phyloP scores from a whole-genome alignment of 2,113 vertebrate genomes.

The Lathamus discolor region DNA sequence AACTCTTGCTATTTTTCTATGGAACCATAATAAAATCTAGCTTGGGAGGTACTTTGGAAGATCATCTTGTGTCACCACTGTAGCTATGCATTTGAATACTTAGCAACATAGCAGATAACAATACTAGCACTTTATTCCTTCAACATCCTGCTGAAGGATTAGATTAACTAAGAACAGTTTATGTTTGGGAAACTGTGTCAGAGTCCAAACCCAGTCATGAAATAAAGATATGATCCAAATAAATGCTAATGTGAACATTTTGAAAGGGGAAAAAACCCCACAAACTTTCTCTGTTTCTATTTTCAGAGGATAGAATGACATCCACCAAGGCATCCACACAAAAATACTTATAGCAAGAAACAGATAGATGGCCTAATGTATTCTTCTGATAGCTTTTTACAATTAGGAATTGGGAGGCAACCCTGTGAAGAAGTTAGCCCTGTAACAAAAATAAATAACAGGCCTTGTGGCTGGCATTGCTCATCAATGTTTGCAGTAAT shows the following conservation, averaged over 20 bases:
- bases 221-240: background rate
- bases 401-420: background rate
- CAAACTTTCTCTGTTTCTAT: accelerated
- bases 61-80: background rate
- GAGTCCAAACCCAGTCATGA: background rate
- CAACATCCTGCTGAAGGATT: background rate
- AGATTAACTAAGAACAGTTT: background rate
- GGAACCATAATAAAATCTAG: background rate
- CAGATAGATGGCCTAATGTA: background rate
- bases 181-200: background rate
- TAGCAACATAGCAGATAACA: background rate
- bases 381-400: background rate
- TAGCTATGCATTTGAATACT: background rate
- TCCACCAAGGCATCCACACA: background rate
- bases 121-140: background rate
- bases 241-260: background rate
- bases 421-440: background rate
- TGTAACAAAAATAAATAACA: background rate
- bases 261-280: accelerated
- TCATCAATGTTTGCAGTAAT: background rate
- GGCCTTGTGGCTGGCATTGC: background rate
- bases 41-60: background rate
- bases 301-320: background rate
- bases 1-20: background rate
- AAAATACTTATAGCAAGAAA: background rate